phyloP scores from a whole-genome alignment of 2,888 invertebrate species.

The Cerceris ruficornis region DNA sequence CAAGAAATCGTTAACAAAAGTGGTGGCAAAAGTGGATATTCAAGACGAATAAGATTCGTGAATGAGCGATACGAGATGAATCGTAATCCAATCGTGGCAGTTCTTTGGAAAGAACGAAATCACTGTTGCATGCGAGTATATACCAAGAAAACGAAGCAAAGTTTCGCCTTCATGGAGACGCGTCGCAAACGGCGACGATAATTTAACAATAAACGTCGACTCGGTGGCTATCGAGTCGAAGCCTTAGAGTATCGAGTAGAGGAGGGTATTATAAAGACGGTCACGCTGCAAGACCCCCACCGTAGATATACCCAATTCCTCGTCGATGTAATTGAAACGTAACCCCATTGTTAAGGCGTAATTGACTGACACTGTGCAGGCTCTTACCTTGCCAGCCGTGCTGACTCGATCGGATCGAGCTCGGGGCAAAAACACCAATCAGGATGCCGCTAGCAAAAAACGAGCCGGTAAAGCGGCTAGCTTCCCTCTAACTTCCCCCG shows the following conservation, averaged over 20 bases:
- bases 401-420: slow-evolving; percentile 69
- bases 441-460: slow-evolving; percentile 72
- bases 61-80: too few species aligned
- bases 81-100: too few species aligned
- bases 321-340: slow-evolving; percentile 79
- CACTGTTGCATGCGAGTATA: too few species aligned
- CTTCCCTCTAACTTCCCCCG: slow-evolving; percentile 43
- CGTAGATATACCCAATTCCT: slow-evolving; percentile 65
- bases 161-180: too few species aligned
- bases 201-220: too few species aligned
- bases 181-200: too few species aligned
- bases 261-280: slow-evolving; percentile 15
- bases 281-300: slow-evolving; percentile 22
- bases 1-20: too few species aligned
- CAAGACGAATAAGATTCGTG: too few species aligned
- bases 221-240: slow-evolving; percentile 9
- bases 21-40: too few species aligned
- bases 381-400: slow-evolving; percentile 54
- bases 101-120: too few species aligned
- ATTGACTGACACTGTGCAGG: slow-evolving; percentile 78
- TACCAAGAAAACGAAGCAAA: too few species aligned
- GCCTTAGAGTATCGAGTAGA: slow-evolving; percentile 1
- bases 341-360: slow-evolving; percentile 79
- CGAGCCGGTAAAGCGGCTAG: slow-evolving; percentile 63
- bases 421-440: slow-evolving; percentile 74